Evolutionary conservation across 1,140 invertebrate species (phyloP).

Genomic region (Diabrotica virgifera): DNA sequence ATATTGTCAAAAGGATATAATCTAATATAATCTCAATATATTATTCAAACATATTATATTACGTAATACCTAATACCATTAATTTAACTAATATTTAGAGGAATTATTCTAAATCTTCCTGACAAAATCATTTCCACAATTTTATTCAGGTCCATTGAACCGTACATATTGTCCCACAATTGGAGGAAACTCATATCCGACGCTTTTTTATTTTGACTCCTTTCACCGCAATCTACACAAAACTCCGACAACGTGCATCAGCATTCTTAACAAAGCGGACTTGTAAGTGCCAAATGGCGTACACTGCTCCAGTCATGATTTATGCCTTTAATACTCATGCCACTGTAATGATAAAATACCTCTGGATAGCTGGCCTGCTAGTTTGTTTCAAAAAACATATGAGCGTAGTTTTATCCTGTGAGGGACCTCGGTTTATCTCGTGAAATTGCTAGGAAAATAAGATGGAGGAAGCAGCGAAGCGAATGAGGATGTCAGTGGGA

Average conservation of each 20-base stretch:
- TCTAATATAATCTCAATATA: too few relatives aligned
- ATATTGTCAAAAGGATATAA: too few relatives aligned
- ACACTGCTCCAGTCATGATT: slow-evolving; percentile 10
- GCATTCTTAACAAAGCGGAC: slow-evolving; percentile 4
- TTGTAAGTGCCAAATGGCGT: slow-evolving; percentile 11
- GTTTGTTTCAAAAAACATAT: neutral
- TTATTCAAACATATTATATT: too few relatives aligned
- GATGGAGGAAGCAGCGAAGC: neutral
- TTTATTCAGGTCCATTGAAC: too few relatives aligned
- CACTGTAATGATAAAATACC: slow-evolving; percentile 13
- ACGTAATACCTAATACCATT: too few relatives aligned
- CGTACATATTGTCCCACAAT: too few relatives aligned
- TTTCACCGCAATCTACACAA: too few relatives aligned
- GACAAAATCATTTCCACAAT: too few relatives aligned
- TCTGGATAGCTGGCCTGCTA: slow-evolving; percentile 4
- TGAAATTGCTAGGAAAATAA: neutral
- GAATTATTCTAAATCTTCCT: too few relatives aligned
- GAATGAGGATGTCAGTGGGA: neutral
- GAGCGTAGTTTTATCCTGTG: neutral
- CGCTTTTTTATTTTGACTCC: too few relatives aligned
- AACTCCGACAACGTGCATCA: neutral
- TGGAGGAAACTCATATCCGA: too few relatives aligned
- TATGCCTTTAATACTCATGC: slow-evolving; percentile 10
- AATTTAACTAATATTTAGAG: too few relatives aligned
- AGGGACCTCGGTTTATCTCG: neutral